Base-by-base conservation (phyloP, 2,113 vertebrate genomes). In the Plecturocebus donacophilus region DNA sequence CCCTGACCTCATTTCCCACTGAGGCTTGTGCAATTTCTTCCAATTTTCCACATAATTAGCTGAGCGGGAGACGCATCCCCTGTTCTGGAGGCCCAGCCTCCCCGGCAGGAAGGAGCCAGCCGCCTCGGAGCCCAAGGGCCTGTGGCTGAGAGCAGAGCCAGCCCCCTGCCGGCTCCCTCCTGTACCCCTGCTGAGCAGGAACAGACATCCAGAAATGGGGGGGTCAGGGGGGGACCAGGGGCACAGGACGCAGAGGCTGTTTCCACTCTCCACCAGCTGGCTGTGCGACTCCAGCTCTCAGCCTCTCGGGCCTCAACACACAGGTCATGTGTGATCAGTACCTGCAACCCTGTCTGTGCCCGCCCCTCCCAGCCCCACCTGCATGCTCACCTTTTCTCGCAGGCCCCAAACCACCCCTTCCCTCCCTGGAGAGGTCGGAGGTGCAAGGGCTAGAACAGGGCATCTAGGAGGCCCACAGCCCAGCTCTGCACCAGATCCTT, bases 1-100 rank as follows among this genome's bases (percentile, higher is more conserved):
- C 95, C 97, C 96, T 90, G 96, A 97, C 96, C 97, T 97, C 97
- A 96, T 97, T 97, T 97, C 94, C 97, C 97, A 66, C 96, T 0
- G 73, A 95, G 92, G 76, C 92, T 71, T 56, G 9, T 77, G 97
- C 97, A 96, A 98, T 98, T 98, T 97, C 97, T 98, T 97, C 97
- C 97, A 97, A 98, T 98, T 98, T 98, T 98, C 98, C 98, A 98
- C 97, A 94, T 98, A 98, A 98, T 98, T 98, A 98, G 98, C 97
- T 96, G 98, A 98, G 96, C 95, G 23, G 93, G 97, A 97, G 96
- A 87, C 4, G 58, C 20, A 35, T 85, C 76, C 83, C 66, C 93
- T 66, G 96, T 92, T 86, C 85, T 12, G 49, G 64, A 73, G 77
- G 80, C 80, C 90, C 38, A n/a, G 89, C 42, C 92, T 94, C 71